Conservation (phyloP, 1,140 invertebrate genomes). For the Cotesia glomerata region DNA sequence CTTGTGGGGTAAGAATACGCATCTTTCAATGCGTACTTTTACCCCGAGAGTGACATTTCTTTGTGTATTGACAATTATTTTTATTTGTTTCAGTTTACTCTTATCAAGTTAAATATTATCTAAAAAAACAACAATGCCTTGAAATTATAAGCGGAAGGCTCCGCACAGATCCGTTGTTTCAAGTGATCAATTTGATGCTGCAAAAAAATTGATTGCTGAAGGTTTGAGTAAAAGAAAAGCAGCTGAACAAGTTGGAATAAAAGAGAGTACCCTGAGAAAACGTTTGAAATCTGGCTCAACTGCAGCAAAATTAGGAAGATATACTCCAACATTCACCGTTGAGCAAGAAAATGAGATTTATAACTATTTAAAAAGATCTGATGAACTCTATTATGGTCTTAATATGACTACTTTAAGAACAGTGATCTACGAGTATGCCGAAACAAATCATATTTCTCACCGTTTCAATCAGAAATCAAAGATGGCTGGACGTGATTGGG, state of each 20-base stretch:
- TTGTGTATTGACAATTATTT: conserved; percentile 3
- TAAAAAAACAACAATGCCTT: conserved; percentile 11
- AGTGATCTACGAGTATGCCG: conserved; percentile 46
- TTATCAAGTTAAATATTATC: background rate
- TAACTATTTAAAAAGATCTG: conserved; percentile 35
- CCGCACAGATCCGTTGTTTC: background rate
- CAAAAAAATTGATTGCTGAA: background rate
- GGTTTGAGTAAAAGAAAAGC: conserved; percentile 15
- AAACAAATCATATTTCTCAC: conserved; percentile 14
- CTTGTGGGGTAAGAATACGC: background rate
- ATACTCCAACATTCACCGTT: background rate
- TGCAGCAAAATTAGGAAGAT: conserved; percentile 14
- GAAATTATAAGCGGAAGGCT: conserved; percentile 12
- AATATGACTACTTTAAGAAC: conserved; percentile 30
- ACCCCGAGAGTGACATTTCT: conserved; percentile 5
- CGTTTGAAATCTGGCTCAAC: conserved; percentile 14
- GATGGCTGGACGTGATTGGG: conserved; percentile 39
- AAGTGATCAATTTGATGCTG: background rate
- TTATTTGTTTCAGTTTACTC: background rate
- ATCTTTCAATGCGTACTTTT: conserved; percentile 9
- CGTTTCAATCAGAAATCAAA: conserved; percentile 26
- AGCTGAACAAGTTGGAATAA: conserved; percentile 11
- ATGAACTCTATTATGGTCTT: conserved; percentile 42
- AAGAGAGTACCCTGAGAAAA: conserved; percentile 17
- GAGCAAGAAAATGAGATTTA: conserved; percentile 34